phyloP scores from a whole-genome alignment of 2,888 invertebrate species.

The Macrophya alboannulata region DNA sequence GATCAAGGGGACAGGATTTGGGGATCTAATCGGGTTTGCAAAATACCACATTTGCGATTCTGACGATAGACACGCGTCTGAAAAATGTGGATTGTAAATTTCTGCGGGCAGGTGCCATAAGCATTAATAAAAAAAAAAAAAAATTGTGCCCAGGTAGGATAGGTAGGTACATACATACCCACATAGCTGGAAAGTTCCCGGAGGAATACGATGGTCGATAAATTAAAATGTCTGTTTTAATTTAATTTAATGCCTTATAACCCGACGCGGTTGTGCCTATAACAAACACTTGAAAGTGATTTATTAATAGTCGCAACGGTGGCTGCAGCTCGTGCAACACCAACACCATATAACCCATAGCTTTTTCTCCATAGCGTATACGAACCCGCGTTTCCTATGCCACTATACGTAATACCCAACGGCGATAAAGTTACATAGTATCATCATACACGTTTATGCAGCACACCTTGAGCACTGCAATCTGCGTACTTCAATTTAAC shows the following conservation, averaged over 20 bases:
- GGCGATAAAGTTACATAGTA: conserved; percentile 47
- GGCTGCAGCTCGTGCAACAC: conserved; percentile 47
- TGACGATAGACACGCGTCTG: background rate
- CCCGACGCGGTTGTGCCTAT: conserved; percentile 46
- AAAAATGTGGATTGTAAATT: background rate
- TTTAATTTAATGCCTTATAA: conserved; percentile 46
- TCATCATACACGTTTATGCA: conserved; percentile 19
- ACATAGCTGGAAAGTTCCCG: background rate
- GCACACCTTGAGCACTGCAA: conserved; percentile 41
- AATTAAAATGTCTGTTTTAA: conserved; percentile 45
- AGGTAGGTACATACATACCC: background rate
- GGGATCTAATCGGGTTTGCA: background rate
- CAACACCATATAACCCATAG: conserved; percentile 5
- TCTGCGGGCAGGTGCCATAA: background rate
- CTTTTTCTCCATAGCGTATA: conserved; percentile 12
- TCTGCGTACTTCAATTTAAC: conserved; percentile 37
- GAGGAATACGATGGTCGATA: conserved; percentile 32
- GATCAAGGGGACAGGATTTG: background rate
- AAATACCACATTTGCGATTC: background rate
- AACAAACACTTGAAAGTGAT: conserved; percentile 70
- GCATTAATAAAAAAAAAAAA: background rate
- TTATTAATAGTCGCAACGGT: conserved; percentile 73
- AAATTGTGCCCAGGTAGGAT: background rate
- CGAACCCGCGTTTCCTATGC: background rate
- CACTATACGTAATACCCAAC: background rate